A percentile compares a stretch with the other conserved stretches of the same genome.
These are phyloP conservation scores for Heliconius ethilla DNA, from an alignment of 2,888 invertebrate species.

Conservation along the genomic window DNA sequence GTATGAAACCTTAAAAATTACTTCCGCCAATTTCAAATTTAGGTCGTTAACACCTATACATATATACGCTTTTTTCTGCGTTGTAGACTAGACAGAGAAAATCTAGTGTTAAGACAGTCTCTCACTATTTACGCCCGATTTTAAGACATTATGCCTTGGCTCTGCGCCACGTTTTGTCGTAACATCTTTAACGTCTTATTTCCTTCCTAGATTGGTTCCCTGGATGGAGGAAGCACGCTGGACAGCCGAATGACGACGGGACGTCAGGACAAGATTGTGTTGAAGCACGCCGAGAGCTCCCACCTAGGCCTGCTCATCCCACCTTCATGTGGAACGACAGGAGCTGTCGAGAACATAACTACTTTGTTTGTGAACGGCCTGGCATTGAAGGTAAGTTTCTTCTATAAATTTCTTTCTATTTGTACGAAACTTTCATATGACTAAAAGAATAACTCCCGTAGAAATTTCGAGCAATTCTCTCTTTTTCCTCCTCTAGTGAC, in stretches of 20 bases:
- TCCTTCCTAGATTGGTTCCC: constrained; percentile 88
- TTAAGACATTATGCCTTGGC: background rate
- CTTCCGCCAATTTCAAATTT: too few species aligned
- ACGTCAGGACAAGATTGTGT: constrained; percentile 91
- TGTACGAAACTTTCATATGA: too few species aligned
- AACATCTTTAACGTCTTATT: background rate
- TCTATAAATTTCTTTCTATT: too few species aligned
- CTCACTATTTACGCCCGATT: background rate
- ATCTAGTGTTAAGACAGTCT: background rate
- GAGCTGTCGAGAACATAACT: constrained; percentile 87
- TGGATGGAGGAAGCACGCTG: constrained; percentile 87
- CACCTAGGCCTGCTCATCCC: constrained; percentile 78
- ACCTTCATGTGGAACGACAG: constrained; percentile 92
- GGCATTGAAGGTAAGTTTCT: constrained; percentile 83
- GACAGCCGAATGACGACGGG: constrained; percentile 92
- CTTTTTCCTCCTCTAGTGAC: too few species aligned
- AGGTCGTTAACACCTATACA: too few species aligned
- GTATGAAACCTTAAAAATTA: too few species aligned
- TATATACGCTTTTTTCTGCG: too few species aligned
- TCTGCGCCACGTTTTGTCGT: background rate
- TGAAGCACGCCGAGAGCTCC: constrained; percentile 86
- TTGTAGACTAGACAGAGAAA: background rate
- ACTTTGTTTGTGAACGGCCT: constrained; percentile 88
- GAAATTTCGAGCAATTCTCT: too few species aligned
- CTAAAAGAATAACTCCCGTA: too few species aligned